Conservation (phyloP, 2,113 vertebrate species). For the Fulica atra region DNA sequence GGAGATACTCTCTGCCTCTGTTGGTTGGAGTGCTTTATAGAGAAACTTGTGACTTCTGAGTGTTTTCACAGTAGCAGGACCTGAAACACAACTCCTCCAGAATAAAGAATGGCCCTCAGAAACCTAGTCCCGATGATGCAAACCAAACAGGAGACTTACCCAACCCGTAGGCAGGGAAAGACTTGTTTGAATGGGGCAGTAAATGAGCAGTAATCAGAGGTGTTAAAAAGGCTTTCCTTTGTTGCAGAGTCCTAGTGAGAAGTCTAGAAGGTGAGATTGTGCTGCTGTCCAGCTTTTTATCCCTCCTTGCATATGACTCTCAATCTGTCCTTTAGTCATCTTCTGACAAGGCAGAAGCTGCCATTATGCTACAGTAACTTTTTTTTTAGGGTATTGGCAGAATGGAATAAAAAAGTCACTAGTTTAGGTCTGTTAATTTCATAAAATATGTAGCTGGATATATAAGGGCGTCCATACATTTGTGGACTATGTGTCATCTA, state of each 20-base stretch:
- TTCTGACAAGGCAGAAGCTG: background rate
- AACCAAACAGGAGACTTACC: background rate
- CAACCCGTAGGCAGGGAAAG: background rate
- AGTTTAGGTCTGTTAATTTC: background rate
- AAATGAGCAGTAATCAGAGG: background rate
- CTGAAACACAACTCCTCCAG: slow-evolving; percentile 3
- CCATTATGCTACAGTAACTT: background rate
- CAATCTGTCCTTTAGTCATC: background rate
- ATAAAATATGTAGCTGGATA: background rate
- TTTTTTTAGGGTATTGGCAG: background rate
- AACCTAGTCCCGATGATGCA: background rate
- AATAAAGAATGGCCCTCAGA: slow-evolving; percentile 25
- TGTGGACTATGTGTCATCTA: background rate
- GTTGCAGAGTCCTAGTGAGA: background rate
- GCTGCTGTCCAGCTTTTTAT: background rate
- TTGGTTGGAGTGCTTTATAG: background rate
- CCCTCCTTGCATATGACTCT: background rate
- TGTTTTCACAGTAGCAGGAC: background rate
- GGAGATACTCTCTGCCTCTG: background rate
- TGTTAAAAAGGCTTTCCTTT: background rate
- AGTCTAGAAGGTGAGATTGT: background rate
- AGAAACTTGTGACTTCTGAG: background rate
- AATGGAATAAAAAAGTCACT: background rate
- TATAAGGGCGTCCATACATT: background rate
- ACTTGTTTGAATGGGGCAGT: background rate